Base-by-base conservation (phyloP, 2,888 invertebrate species). In the Acronicta aceris region DNA sequence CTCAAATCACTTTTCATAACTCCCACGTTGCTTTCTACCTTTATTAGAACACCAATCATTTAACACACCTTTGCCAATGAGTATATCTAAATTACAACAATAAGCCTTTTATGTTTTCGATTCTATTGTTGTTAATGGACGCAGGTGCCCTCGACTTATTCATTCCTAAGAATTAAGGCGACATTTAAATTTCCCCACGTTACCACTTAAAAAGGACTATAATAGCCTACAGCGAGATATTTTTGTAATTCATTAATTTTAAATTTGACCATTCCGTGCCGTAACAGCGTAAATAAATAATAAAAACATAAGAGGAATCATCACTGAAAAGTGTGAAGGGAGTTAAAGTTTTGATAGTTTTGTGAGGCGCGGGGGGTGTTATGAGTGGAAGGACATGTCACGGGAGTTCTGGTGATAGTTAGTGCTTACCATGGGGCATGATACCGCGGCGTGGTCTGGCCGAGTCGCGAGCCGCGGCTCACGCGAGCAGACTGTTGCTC, bases 401-500 rank as follows among this genome's bases (percentile, higher is more conserved):
- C 78, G 77, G 63, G 74, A 74, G 70, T 76, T 74, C 72, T 79
- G 78, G 76, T 86, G 79, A 74, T 74, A 75, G 75, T 78, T 71
- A 75, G 78, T 82, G 89, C 91, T 93, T 93, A 93, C 94, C 93
- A 89, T 91, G 85, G 84, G 88, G 84, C 92, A 93, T 93, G 86
- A 84, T 89, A 87, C 72, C 84, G 89, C 86, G 83, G 78, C 82
- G 87, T 79, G 79, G 79, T 81, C 79, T 78, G 75, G 82, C 79
- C 85, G 84, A 84, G 82, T 85, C 82, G 89, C 86, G 84, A 83
- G 83, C 86, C 84, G 71, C 85, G 91, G 91, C 89, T 87, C 89
- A 89, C 93, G 89, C 89, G 90, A 89, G 88, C 93, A 93, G 92
- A 94, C 93, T 94, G 93, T 94, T 94, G 93, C 93, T 91, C 84